Percentiles rank a stretch among this genome's conserved stretches.
Evolutionary conservation across 2,797 vertebrate genomes (phyloP).

Genomic region (Enteromius mattozi): DNA sequence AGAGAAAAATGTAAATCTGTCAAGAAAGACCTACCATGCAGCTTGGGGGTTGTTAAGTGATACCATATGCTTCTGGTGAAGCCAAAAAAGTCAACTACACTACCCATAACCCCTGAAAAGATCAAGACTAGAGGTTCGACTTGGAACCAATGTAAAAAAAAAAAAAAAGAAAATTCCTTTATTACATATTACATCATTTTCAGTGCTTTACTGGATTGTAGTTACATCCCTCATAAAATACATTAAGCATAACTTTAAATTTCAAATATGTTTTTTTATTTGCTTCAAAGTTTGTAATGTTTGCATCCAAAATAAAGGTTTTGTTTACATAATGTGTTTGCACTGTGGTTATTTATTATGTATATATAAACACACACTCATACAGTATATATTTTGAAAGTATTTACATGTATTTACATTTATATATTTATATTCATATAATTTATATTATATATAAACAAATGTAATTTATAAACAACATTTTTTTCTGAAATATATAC

Average conservation of each 20-base stretch:
- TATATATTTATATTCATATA: too few relatives aligned
- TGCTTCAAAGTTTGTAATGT: neutral
- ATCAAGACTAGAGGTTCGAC: neutral
- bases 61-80: neutral
- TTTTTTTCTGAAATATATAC: too few relatives aligned
- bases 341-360: too few relatives aligned
- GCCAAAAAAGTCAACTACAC: constrained; percentile 12
- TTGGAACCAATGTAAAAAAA: neutral
- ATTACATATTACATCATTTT: neutral
- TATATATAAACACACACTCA: too few relatives aligned
- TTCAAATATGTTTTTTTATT: neutral
- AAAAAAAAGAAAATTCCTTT: neutral
- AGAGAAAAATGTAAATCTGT: neutral
- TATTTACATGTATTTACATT: too few relatives aligned
- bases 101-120: neutral
- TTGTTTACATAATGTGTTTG: too few relatives aligned
- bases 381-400: too few relatives aligned
- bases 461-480: too few relatives aligned
- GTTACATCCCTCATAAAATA: neutral
- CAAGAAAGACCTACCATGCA: neutral
- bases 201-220: neutral
- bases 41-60: neutral
- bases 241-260: neutral
- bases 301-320: too few relatives aligned
- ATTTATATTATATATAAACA: too few relatives aligned